A percentile compares a stretch with the other conserved stretches of the same genome.
phyloP scores from a whole-genome alignment of 1,140 invertebrate species.

The Magallana angulata region DNA sequence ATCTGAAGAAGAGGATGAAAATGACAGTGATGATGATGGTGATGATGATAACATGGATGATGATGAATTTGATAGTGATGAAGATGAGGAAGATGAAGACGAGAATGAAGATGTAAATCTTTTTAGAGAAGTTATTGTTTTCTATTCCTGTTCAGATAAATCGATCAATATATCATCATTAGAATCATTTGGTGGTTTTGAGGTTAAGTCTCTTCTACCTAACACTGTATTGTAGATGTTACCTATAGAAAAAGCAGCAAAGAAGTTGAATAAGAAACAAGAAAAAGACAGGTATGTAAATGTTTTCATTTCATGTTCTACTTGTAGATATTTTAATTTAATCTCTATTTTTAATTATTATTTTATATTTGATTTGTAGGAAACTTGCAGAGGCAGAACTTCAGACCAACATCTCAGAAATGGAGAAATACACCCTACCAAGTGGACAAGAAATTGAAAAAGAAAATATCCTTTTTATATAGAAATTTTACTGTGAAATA shows the following conservation, averaged over 20 bases:
- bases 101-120: neutral
- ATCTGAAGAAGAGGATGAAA: conserved; percentile 42
- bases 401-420: conserved; percentile 79
- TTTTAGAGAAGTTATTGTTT: too few species aligned
- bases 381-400: conserved; percentile 86
- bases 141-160: too few species aligned
- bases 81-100: conserved; percentile 18
- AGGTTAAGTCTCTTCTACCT: neutral
- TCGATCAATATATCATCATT: too few species aligned
- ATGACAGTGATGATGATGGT: conserved; percentile 45
- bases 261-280: conserved; percentile 45
- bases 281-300: conserved; percentile 43
- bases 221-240: conserved; percentile 31
- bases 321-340: neutral
- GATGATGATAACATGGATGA: conserved; percentile 41
- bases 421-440: conserved; percentile 77
- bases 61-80: neutral
- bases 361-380: conserved; percentile 71
- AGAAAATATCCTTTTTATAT: conserved; percentile 77
- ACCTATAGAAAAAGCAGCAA: conserved; percentile 45
- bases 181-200: too few species aligned
- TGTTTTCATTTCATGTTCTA: neutral
- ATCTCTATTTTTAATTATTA: neutral
- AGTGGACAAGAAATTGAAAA: conserved; percentile 83
- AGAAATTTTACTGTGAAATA: neutral